Evolutionary conservation across 2,797 vertebrate genomes (phyloP).

Genomic region (Thalassophryne amazonica): DNA sequence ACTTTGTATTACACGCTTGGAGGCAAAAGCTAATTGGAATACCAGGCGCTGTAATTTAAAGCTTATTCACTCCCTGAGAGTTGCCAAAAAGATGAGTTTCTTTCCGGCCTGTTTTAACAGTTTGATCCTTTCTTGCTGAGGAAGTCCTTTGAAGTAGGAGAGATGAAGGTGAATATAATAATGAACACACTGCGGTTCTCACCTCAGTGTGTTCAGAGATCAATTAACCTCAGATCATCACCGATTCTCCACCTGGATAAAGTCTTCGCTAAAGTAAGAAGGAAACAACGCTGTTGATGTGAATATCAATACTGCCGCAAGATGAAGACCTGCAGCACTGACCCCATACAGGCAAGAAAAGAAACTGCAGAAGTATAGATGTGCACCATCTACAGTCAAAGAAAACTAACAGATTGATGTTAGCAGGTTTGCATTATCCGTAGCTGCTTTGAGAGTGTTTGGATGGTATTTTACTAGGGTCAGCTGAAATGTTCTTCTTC

Average conservation of each 20-base stretch:
- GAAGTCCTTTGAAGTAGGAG: slow-evolving; percentile 18
- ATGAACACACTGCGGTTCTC: slow-evolving; percentile 6
- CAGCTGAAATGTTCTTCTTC: no score
- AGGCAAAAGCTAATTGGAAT: slow-evolving; percentile 46
- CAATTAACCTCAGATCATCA: slow-evolving; percentile 9
- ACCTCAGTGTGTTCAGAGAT: slow-evolving; percentile 8
- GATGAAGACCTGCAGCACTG: no score
- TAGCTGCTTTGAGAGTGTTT: no score
- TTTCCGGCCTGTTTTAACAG: slow-evolving; percentile 8
- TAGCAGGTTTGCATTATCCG: no score
- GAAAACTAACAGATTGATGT: no score
- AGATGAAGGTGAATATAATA: slow-evolving; percentile 3
- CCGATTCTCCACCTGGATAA: background rate
- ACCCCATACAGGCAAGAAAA: no score
- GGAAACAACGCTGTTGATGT: no score
- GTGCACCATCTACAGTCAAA: no score
- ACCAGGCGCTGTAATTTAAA: slow-evolving; percentile 35
- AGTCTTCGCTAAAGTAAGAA: no score
- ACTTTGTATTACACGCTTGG: slow-evolving; percentile 20
- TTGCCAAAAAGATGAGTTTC: slow-evolving; percentile 2
- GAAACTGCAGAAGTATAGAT: no score
- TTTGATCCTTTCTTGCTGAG: slow-evolving; percentile 6
- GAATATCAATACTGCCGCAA: no score
- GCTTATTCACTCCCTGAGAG: slow-evolving; percentile 22
- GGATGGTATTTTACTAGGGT: no score